Base-by-base conservation (phyloP, 2,888 invertebrate genomes). In the Heliconius sara region DNA sequence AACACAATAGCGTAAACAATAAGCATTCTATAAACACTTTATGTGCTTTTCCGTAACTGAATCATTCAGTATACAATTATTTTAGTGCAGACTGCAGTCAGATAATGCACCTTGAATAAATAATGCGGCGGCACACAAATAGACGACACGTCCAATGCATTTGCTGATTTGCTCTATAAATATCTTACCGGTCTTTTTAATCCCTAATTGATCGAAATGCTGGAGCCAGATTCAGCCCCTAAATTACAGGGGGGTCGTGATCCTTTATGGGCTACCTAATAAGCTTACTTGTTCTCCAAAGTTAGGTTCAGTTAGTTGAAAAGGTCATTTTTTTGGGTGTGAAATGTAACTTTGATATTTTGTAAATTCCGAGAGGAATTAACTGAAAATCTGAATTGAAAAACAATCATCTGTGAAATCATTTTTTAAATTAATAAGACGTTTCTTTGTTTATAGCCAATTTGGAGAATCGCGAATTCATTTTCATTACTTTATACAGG, bases 21-120 rank as follows among this genome's bases (percentile, higher is more conserved):
- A 30, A 19, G 12, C 65, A 66, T 66, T 30, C 60, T 67, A 34
- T 67, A 68, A 70, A 30, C 30, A 30, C 30, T 30, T 30, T 25
- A 47, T 9, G 12, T 47, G 70, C n/a, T 25, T 47, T 47, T 70
- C 70, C 25, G n/a, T 1, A 60, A 76, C n/a, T 67, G n/a, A 66
- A 66, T 47, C 25, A 66, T 66, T 76, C 57, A 65, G 78, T 47
- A 73, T 47, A 73, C 78, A 79, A 81, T 83, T 83, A 84, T 81
- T 79, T 80, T 52, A 84, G 80, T 78, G 77, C 52, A 75, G 80
- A 72, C 78, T 63, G 79, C 76, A 84, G 89, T 84, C 63, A 2
- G 88, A 89, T 91, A 91, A 91, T 90, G 88, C 84, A 86, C 83
- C 57, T 81, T 91, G 90, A 91, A 91, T 91, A 89, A 90, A 84